Conservation (phyloP, 1,140 invertebrate genomes). For the Aphaenogaster rudis region DNA sequence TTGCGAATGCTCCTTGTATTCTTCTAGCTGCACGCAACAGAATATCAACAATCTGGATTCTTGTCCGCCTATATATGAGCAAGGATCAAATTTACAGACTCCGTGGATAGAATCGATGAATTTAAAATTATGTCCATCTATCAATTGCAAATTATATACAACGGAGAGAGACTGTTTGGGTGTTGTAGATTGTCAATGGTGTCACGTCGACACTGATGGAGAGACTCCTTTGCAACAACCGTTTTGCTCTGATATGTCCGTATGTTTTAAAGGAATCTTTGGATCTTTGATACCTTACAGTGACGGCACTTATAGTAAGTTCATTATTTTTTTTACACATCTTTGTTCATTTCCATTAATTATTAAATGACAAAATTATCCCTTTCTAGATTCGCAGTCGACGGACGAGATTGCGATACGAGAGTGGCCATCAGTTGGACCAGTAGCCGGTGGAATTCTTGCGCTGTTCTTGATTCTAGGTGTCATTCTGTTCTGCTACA, state of each 20-base stretch:
- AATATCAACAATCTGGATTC: conserved; percentile 78
- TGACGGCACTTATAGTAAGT: conserved; percentile 89
- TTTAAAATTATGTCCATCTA: conserved; percentile 90
- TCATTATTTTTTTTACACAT: background rate
- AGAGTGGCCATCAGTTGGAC: conserved; percentile 89
- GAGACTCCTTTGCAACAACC: conserved; percentile 89
- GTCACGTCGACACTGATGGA: conserved; percentile 92
- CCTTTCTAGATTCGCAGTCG: conserved; percentile 84
- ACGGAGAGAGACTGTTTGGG: conserved; percentile 93
- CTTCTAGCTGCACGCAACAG: conserved; percentile 86
- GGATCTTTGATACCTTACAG: conserved; percentile 94
- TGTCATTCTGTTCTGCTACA: conserved; percentile 89
- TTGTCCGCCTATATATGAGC: conserved; percentile 82
- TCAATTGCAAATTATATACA: conserved; percentile 93
- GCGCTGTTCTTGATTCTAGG: conserved; percentile 89
- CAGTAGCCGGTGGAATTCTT: conserved; percentile 90
- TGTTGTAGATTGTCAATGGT: conserved; percentile 96
- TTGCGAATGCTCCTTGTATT: conserved; percentile 95
- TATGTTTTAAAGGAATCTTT: conserved; percentile 95
- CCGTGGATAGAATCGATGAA: conserved; percentile 84
- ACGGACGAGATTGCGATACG: conserved; percentile 84
- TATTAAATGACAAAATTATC: background rate
- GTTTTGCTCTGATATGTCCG: conserved; percentile 93
- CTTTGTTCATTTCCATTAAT: background rate
- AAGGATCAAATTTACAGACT: conserved; percentile 79